phyloP scores from a whole-genome alignment of 2,888 invertebrate species.

The Parnassius orleans region DNA sequence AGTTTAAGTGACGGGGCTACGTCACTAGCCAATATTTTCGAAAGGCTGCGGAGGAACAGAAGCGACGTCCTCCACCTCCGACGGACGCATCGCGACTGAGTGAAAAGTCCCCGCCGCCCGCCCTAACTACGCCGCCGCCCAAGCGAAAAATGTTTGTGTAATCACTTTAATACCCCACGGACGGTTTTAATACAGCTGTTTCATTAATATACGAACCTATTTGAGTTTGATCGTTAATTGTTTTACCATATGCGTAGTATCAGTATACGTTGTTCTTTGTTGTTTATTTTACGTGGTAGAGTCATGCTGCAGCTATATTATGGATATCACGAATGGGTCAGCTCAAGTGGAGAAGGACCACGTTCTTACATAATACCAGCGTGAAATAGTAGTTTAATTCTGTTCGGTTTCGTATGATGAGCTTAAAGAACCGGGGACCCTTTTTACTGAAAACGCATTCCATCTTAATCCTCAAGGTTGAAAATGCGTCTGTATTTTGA shows the following conservation, averaged over 20 bases:
- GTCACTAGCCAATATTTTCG: constrained; percentile 20
- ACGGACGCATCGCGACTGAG: constrained; percentile 61
- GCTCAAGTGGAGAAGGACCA: too few relatives aligned
- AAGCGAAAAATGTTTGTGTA: constrained; percentile 56
- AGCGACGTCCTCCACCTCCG: constrained; percentile 46
- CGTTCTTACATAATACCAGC: too few relatives aligned
- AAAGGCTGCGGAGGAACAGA: constrained; percentile 31
- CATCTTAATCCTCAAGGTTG: too few relatives aligned
- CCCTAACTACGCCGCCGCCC: constrained; percentile 66
- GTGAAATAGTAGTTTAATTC: too few relatives aligned
- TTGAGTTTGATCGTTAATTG: constrained; percentile 21
- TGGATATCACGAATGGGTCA: too few relatives aligned
- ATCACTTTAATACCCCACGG: constrained; percentile 37
- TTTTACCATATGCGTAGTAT: neutral
- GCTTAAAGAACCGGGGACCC: too few relatives aligned
- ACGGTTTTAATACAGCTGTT: constrained; percentile 47
- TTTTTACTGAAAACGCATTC: too few relatives aligned
- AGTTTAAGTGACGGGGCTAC: constrained; percentile 1
- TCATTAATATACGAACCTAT: constrained; percentile 48
- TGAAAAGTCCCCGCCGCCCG: constrained; percentile 59
- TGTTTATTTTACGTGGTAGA: too few relatives aligned
- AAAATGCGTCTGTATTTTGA: too few relatives aligned
- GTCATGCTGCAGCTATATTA: too few relatives aligned
- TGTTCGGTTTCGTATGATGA: too few relatives aligned
- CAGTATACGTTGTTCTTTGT: neutral